phyloP scores from a whole-genome alignment of 2,113 vertebrate species.

The Oryctolagus cuniculus region DNA sequence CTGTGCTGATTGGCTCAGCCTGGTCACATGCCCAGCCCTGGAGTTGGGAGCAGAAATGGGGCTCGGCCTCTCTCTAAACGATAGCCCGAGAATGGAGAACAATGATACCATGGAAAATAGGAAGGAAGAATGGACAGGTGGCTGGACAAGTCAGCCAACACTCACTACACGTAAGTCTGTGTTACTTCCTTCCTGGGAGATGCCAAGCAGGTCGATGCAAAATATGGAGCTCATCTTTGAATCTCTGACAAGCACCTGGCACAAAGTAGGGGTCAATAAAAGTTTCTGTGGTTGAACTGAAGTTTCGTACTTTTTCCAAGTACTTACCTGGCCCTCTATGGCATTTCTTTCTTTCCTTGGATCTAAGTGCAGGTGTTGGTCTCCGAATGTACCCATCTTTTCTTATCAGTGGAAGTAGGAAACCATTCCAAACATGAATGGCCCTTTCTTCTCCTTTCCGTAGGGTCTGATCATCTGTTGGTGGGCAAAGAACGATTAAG shows the following conservation, averaged over 20 bases:
- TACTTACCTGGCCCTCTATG: neutral
- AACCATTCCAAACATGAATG: neutral
- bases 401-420: neutral
- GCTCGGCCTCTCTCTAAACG: neutral
- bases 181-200: neutral
- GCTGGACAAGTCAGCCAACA: neutral
- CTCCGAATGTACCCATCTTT: neutral
- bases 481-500: neutral
- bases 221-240: neutral
- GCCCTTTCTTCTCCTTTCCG: neutral
- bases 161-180: neutral
- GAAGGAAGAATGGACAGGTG: neutral
- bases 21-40: neutral
- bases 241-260: neutral
- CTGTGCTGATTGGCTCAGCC: neutral
- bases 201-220: neutral
- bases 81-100: neutral
- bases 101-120: neutral
- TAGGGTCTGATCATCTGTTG: neutral
- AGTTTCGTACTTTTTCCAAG: neutral
- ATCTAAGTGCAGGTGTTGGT: neutral
- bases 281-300: neutral
- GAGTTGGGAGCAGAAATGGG: neutral
- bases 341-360: neutral
- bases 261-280: neutral